Evolutionary conservation across 2,888 invertebrate genomes (phyloP), one percentile per base, ranked within the genome.

Genomic region (Arctia plantaginis): DNA sequence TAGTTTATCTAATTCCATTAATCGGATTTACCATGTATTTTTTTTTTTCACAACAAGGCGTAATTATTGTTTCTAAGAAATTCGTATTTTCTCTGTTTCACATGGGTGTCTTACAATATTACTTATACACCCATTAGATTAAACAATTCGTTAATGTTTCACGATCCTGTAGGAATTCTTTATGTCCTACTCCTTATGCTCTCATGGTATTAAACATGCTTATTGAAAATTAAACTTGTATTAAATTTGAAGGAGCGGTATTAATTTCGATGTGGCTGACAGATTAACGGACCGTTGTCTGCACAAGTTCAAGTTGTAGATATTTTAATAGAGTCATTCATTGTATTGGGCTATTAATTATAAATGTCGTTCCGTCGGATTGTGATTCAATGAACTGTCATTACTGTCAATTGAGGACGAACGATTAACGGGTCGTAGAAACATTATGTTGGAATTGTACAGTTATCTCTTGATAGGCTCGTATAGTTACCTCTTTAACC

Each of bases 321-420:
- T 30, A 39, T 35, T 39, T 39, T 35, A n/a, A 66, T 66, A 39
- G 23, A 66, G 35, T 35, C 39, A 66, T 39, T 66, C 66, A n/a
- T 66, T 66, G 39, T 62, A 66, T 66, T 66, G n/a, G 35, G n/a
- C 39, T 39, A 39, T 66, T 66, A 23, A 39, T 66, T 66, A 13
- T 30, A 62, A 62, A 62, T 62, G 62, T 62, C 30, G 62, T 30
- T 62, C 18, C 62, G 62, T 23, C 66, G 64, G 8, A 39, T 33
- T 20, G 35, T 20, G 70, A 64, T 41, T 70, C 41, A 70, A 39
- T 64, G 20, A 51, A 71, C 66, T 55, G 70, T 64, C 55, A 71
- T 68, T 73, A 69, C 66, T 68, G 62, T 69, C 76, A 76, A 64
- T 71, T 27, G 67, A 51, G 62, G 30, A 62, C 27, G 30, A 62